Base-by-base conservation (phyloP, 2,113 vertebrate species). In the Arenaria interpres region DNA sequence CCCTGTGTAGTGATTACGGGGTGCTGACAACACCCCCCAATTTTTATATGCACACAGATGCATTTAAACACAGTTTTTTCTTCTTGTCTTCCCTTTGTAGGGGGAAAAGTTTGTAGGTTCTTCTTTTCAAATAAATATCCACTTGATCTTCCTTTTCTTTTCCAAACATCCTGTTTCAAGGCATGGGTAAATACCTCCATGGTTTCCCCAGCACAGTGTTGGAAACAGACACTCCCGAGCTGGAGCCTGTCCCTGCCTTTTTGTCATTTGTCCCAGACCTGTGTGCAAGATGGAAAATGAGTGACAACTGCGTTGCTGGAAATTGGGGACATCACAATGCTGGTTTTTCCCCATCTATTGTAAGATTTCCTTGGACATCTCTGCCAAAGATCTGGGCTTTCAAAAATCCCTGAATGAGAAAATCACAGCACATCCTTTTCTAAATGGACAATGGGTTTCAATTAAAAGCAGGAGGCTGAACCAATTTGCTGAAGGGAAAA, bases 1-100 rank as follows among this genome's bases (percentile, higher is more conserved):
- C 18, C 9, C 20, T 10, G 7, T 43, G 9, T 24, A 28, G 25
- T 8, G 33, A 56, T 28, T 76, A 35, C 0, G 0, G 17, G 51
- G 24, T 77, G 71, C 39, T 92, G 57, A 57, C 66, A 77, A 53
- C 33, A n/a, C 35, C 24, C 21, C 39, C 20, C 8, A 6, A 15
- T 41, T 71, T 57, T 72, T 46, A 39, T 22, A 43, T 25, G 22
- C 20, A 41, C 46, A 15, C 12, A 48, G 4, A 30, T 54, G 28
- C 13, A 2, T 54, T 88, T 51, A 54, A 67, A 73, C 16, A 41
- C 15, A 4, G 25, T 30, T 16, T 62, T 25, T 60, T 33, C 16
- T 37, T 82, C 19, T 30, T 59, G 28, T 80, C 22, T 78, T n/a
- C 46, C 12, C 25, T 20, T 25, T 50, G 37, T 24, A 51, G 19